These are phyloP conservation scores for Megaceryle maxima DNA, from an alignment of 2,113 vertebrate genomes.

Conservation along the genomic window DNA sequence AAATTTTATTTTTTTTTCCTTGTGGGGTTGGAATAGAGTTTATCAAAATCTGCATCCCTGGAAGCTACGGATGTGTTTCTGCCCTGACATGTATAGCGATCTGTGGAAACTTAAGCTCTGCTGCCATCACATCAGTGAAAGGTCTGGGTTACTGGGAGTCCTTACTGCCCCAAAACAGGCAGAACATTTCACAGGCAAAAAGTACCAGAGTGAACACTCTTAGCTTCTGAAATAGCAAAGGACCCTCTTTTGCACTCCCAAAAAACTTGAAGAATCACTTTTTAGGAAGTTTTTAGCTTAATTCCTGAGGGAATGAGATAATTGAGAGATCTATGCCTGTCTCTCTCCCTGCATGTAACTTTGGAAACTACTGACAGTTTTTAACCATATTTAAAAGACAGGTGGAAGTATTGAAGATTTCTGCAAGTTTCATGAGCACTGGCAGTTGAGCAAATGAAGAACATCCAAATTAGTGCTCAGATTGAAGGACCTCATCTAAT, in stretches of 20 bases:
- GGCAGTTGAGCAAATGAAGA: neutral
- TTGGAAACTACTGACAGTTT: neutral
- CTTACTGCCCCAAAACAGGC: neutral
- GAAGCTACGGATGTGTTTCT: neutral
- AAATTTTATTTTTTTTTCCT: neutral
- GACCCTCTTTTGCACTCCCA: neutral
- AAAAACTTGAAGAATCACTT: neutral
- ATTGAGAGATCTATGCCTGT: neutral
- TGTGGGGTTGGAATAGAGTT: neutral
- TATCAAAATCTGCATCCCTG: neutral
- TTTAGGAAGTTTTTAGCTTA: neutral
- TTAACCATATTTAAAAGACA: neutral
- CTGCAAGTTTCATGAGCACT: neutral
- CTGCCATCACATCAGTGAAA: neutral
- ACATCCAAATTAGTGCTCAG: neutral
- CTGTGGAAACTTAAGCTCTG: neutral
- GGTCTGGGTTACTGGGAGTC: neutral
- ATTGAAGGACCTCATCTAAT: neutral
- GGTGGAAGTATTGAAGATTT: neutral
- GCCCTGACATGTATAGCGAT: neutral
- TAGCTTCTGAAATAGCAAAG: neutral
- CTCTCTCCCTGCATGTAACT: neutral
- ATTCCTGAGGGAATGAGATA: neutral
- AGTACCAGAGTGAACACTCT: neutral
- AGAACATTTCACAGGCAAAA: no score